A percentile compares a stretch with the other conserved stretches of the same genome.
phyloP scores from a whole-genome alignment of 1,140 invertebrate species.

The Sarcophaga bullata region DNA sequence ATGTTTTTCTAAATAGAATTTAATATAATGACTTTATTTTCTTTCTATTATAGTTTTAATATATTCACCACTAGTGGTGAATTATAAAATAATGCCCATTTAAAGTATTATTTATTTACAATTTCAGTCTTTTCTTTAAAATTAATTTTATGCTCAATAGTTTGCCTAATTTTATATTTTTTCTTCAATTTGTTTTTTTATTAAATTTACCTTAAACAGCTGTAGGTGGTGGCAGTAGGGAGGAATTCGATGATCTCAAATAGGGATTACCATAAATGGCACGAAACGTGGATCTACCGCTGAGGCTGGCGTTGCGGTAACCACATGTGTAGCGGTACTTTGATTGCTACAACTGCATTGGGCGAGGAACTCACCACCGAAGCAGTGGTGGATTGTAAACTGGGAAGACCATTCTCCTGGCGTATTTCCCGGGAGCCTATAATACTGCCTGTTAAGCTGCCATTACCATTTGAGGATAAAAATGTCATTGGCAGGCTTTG shows the following conservation, averaged over 20 bases:
- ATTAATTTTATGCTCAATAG: slow-evolving; percentile 4
- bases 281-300: slow-evolving; percentile 89
- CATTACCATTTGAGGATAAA: slow-evolving; percentile 58
- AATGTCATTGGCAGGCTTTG: slow-evolving; percentile 62
- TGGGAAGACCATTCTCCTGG: slow-evolving; percentile 62
- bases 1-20: not conserved
- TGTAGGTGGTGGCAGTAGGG: slow-evolving; percentile 66
- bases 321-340: slow-evolving; percentile 56
- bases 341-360: slow-evolving; percentile 63
- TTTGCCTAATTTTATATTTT: not conserved
- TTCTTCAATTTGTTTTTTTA: not conserved
- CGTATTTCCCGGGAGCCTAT: slow-evolving; percentile 61
- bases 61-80: not conserved
- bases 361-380: slow-evolving; percentile 64
- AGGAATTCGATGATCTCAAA: slow-evolving; percentile 71
- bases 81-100: not conserved
- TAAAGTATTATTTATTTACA: slow-evolving; percentile 13
- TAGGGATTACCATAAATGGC: slow-evolving; percentile 91
- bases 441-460: slow-evolving; percentile 62
- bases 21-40: not conserved
- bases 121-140: slow-evolving; percentile 17
- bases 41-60: not conserved
- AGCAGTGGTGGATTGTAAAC: slow-evolving; percentile 61
- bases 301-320: slow-evolving; percentile 51
- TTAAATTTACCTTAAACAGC: slow-evolving; percentile 52